These are phyloP conservation scores for Andrena camellia DNA, from an alignment of 2,888 invertebrate species.

Conservation along the genomic window DNA sequence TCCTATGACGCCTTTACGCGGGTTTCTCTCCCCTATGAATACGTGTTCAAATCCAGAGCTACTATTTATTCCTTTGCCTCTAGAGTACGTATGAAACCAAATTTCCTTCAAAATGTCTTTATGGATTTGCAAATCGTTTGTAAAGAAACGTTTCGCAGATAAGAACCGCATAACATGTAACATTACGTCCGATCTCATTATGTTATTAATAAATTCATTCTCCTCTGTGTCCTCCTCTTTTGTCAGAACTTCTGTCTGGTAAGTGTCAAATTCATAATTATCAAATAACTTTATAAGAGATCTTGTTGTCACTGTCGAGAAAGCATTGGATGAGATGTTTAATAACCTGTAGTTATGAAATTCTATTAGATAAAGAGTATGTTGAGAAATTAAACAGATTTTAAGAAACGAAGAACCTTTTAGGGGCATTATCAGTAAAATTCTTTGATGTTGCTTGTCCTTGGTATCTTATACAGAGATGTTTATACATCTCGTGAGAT, in stretches of 20 bases:
- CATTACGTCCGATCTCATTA: conserved; percentile 62
- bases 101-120: conserved; percentile 75
- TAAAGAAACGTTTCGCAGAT: conserved; percentile 66
- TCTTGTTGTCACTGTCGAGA: conserved; percentile 42
- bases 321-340: conserved; percentile 15
- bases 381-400: conserved; percentile 1
- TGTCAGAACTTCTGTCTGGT: conserved; percentile 63
- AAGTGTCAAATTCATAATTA: conserved; percentile 68
- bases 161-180: conserved; percentile 69
- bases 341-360: conserved; percentile 58
- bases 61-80: conserved; percentile 83
- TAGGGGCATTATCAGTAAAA: conserved; percentile 67
- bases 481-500: conserved; percentile 26
- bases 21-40: conserved; percentile 87
- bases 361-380: background rate
- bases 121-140: conserved; percentile 67
- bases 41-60: conserved; percentile 88
- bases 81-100: conserved; percentile 85
- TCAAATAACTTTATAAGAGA: conserved; percentile 67
- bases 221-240: conserved; percentile 63
- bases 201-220: conserved; percentile 66
- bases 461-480: conserved; percentile 66
- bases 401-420: conserved; percentile 64
- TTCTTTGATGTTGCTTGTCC: conserved; percentile 51
- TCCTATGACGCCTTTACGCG: conserved; percentile 85